Evolutionary conservation across 1,140 invertebrate species (phyloP).

Genomic region (Bathynomus jamesi): DNA sequence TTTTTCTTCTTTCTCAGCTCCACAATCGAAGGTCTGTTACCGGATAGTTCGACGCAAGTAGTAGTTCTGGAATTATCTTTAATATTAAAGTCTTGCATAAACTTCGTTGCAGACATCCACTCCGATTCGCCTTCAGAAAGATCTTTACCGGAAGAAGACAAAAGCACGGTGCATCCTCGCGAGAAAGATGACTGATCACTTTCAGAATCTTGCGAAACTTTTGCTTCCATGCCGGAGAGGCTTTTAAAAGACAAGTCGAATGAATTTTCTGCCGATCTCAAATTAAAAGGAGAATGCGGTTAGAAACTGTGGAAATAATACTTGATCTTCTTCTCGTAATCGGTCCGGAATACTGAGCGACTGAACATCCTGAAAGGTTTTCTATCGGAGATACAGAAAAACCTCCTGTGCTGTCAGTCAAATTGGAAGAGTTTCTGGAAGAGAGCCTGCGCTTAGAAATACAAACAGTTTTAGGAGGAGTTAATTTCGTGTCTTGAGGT

Average conservation of each 20-base stretch:
- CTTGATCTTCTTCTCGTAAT: background rate
- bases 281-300: background rate
- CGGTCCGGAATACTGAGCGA: background rate
- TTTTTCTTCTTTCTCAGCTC: slow-evolving; percentile 32
- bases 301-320: background rate
- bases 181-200: background rate
- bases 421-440: background rate
- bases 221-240: too few species aligned
- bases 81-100: slow-evolving; percentile 6
- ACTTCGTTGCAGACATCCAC: slow-evolving; percentile 23
- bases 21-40: slow-evolving; percentile 28
- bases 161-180: background rate
- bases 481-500: background rate
- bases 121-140: background rate
- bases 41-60: background rate
- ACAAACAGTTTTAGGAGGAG: background rate
- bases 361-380: background rate
- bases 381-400: background rate
- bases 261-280: background rate
- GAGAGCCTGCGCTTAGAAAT: background rate
- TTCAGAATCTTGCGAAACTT: too few species aligned
- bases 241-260: too few species aligned
- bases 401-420: too few species aligned
- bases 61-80: background rate
- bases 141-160: background rate